These are phyloP conservation scores for Myotis pilosus DNA, from an alignment of 2,797 vertebrate genomes.

Conservation along the genomic window DNA sequence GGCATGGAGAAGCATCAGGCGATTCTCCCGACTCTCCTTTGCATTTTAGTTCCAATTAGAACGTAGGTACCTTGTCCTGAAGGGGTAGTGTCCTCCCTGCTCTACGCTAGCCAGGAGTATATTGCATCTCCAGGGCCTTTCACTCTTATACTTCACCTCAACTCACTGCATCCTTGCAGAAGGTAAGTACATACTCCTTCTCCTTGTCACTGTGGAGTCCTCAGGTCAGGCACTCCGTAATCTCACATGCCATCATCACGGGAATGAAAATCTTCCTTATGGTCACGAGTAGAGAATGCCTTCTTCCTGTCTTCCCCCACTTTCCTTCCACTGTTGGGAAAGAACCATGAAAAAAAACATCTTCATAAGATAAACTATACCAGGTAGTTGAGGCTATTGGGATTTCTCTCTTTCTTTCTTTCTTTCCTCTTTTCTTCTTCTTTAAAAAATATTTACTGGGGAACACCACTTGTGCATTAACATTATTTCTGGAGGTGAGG, in stretches of 20 bases:
- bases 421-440: neutral
- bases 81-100: neutral
- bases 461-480: neutral
- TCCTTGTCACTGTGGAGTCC: accelerated
- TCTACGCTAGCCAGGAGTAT: neutral
- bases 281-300: neutral
- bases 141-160: accelerated
- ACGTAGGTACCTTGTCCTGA: neutral
- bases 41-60: neutral
- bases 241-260: too few relatives aligned
- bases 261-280: neutral
- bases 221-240: accelerated
- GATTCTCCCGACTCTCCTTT: neutral
- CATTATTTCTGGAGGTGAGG: neutral
- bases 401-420: neutral
- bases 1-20: neutral
- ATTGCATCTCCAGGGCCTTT: neutral
- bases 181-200: neutral
- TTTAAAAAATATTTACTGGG: neutral
- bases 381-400: neutral
- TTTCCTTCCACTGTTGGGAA: neutral
- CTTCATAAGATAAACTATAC: neutral
- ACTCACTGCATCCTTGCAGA: neutral
- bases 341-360: neutral
- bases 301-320: neutral